These are phyloP conservation scores for Trilocha varians DNA, from an alignment of 2,888 invertebrate genomes.

Conservation along the genomic window DNA sequence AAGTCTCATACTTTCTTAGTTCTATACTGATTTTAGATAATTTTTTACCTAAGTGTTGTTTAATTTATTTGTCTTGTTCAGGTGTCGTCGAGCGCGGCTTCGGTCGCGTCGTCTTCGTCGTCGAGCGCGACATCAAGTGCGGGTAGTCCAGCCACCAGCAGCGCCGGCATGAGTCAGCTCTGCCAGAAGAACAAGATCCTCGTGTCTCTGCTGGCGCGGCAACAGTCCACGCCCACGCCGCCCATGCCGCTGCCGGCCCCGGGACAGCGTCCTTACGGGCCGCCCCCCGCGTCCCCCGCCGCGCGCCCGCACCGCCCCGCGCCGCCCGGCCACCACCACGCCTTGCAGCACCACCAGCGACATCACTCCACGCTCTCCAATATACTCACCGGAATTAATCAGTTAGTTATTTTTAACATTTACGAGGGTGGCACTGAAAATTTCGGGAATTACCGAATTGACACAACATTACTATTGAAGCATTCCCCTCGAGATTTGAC, in stretches of 20 bases:
- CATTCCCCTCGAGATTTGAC: too few relatives aligned
- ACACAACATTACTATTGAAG: too few relatives aligned
- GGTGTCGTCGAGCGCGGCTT: conserved; percentile 71
- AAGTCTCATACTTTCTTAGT: too few relatives aligned
- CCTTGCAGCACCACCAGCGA: conserved; percentile 21
- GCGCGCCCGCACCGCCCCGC: conserved; percentile 29
- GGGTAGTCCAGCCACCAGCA: conserved; percentile 39
- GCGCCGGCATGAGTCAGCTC: conserved; percentile 75
- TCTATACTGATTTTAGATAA: conserved; percentile 14
- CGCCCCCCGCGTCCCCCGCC: conserved; percentile 28
- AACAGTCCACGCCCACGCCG: conserved; percentile 78
- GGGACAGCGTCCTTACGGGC: conserved; percentile 58
- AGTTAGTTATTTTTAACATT: too few relatives aligned
- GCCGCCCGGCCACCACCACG: conserved; percentile 15
- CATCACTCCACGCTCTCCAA: conserved; percentile 37
- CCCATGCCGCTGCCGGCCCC: conserved; percentile 81
- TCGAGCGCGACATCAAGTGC: conserved; percentile 55
- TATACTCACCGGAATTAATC: conserved; percentile 34
- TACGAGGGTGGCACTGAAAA: too few relatives aligned
- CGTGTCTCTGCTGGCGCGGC: conserved; percentile 84
- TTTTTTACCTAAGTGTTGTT: conserved; percentile 7
- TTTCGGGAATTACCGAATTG: too few relatives aligned
- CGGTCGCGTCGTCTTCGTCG: conserved; percentile 66
- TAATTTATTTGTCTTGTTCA: conserved; percentile 32
- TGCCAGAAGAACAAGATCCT: conserved; percentile 90